phyloP scores from a whole-genome alignment of 2,113 vertebrate species.

The Mastomys coucha region DNA sequence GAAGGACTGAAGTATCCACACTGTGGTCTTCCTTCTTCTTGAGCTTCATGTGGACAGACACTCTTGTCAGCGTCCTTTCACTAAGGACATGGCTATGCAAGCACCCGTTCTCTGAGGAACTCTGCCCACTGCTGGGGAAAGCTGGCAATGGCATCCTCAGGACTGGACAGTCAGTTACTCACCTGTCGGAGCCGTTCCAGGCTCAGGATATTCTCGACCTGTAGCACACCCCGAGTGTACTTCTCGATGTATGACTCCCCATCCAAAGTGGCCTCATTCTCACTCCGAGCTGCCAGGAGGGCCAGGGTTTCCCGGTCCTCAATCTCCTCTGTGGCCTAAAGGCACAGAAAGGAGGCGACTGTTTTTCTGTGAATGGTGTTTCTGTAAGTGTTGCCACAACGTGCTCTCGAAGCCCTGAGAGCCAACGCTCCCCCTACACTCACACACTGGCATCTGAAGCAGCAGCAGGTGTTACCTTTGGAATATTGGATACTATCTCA shows the following conservation, averaged over 20 bases:
- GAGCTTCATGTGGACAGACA: too few species aligned
- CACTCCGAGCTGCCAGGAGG: slow-evolving; percentile 95
- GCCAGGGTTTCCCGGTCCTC: slow-evolving; percentile 97
- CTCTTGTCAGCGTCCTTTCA: background rate
- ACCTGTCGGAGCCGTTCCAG: slow-evolving; percentile 96
- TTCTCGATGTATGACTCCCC: slow-evolving; percentile 98
- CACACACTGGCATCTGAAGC: background rate
- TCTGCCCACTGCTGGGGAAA: background rate
- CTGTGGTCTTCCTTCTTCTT: too few species aligned
- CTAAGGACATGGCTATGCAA: background rate
- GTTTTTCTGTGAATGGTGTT: background rate
- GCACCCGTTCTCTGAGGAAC: background rate
- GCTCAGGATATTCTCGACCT: slow-evolving; percentile 97
- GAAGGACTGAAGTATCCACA: too few species aligned
- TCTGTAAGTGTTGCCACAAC: background rate
- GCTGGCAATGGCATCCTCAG: rapidly evolving
- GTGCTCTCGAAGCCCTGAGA: background rate
- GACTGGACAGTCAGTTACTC: background rate
- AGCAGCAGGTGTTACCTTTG: slow-evolving; percentile 90
- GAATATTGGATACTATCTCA: slow-evolving; percentile 99
- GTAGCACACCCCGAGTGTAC: slow-evolving; percentile 95
- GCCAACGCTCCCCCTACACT: background rate
- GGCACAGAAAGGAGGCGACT: background rate
- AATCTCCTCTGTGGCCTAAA: slow-evolving; percentile 96
- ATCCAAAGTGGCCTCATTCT: slow-evolving; percentile 91